These are phyloP conservation scores for Schizotus pectinicornis DNA, from an alignment of 2,888 invertebrate species.

Conservation along the genomic window DNA sequence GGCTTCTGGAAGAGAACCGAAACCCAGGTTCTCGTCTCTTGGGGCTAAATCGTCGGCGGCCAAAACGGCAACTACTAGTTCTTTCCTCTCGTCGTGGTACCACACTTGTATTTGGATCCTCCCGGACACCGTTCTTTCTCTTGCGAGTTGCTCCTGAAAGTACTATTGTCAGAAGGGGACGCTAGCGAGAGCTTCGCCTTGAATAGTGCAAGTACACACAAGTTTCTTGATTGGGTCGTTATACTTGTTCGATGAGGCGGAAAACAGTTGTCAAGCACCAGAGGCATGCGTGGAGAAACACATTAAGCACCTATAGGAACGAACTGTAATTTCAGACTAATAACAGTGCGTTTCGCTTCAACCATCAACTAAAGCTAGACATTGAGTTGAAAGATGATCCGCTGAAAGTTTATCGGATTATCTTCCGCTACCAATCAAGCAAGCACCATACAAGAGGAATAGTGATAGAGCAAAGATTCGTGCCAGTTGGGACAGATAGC, in stretches of 20 bases:
- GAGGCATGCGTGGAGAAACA: slow-evolving; percentile 18
- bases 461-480: slow-evolving; percentile 55
- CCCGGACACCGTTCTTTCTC: slow-evolving; percentile 77
- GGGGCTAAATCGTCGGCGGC: slow-evolving; percentile 84
- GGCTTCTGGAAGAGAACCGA: slow-evolving; percentile 80
- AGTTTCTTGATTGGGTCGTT: background rate
- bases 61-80: slow-evolving; percentile 83
- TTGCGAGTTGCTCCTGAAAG: slow-evolving; percentile 72
- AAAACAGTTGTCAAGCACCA: slow-evolving; percentile 8
- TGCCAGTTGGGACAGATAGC: slow-evolving; percentile 65
- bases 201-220: slow-evolving; percentile 8
- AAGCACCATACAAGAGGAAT: slow-evolving; percentile 33
- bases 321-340: too few relatives aligned
- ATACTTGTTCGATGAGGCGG: slow-evolving; percentile 7
- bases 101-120: slow-evolving; percentile 88
- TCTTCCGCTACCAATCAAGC: slow-evolving; percentile 22
- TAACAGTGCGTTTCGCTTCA: slow-evolving; percentile 3
- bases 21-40: slow-evolving; percentile 78
- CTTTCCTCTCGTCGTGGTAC: slow-evolving; percentile 84
- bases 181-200: background rate
- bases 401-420: slow-evolving; percentile 8
- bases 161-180: background rate
- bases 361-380: slow-evolving; percentile 10
- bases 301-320: slow-evolving; percentile 12
- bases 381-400: slow-evolving; percentile 11